phyloP scores from a whole-genome alignment of 1,140 invertebrate genomes.

The Drosophila kepulauana region DNA sequence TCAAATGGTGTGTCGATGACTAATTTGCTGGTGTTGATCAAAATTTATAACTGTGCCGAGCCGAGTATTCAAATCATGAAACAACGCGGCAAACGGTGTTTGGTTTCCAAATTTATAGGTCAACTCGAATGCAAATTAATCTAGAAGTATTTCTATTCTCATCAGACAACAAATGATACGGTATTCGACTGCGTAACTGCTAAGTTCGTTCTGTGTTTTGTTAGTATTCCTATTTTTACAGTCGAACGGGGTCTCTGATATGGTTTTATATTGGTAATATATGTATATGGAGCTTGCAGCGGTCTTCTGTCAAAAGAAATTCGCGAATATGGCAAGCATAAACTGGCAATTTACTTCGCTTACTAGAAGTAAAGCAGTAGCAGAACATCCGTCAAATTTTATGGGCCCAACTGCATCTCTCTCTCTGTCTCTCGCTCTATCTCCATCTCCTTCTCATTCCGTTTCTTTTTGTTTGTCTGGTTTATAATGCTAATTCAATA shows the following conservation, averaged over 20 bases:
- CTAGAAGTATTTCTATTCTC: conserved; percentile 46
- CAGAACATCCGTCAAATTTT: conserved; percentile 3
- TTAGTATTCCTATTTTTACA: not conserved
- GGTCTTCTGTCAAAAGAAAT: not conserved
- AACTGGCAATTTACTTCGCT: not conserved
- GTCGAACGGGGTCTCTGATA: not conserved
- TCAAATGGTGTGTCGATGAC: conserved; percentile 23
- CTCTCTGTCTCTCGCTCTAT: not conserved
- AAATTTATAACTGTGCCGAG: conserved; percentile 23
- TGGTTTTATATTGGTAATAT: not conserved
- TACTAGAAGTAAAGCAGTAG: not conserved
- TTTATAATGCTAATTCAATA: conserved; percentile 28
- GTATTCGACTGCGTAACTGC: conserved; percentile 24
- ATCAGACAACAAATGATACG: conserved; percentile 28
- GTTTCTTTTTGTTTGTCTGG: not conserved
- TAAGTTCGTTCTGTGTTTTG: not conserved
- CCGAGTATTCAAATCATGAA: conserved; percentile 55
- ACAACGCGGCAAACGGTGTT: conserved; percentile 64
- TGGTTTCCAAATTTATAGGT: conserved; percentile 74
- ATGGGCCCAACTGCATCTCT: not conserved
- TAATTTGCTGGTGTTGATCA: not conserved
- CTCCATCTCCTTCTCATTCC: not conserved
- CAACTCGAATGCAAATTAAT: conserved; percentile 66
- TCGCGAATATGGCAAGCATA: not conserved
- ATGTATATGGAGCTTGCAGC: conserved; percentile 1